These are phyloP conservation scores for Rhizoglyphus robini DNA, from an alignment of 1,140 invertebrate genomes.

Conservation along the genomic window DNA sequence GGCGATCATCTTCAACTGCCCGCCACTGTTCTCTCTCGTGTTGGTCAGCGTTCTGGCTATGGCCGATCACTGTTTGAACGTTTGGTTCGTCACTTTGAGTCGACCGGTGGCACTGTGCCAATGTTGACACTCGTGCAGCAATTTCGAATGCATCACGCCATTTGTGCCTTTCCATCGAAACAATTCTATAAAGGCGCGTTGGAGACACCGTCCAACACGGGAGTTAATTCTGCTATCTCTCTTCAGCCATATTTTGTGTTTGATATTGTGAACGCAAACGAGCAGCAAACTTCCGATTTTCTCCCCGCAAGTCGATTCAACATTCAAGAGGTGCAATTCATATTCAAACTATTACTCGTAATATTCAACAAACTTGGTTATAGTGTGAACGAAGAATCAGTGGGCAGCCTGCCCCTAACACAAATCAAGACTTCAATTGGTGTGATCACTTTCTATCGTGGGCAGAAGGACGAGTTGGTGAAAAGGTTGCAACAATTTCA, in stretches of 20 bases:
- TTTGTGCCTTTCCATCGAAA: constrained; percentile 55
- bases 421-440: no score
- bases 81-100: constrained; percentile 29
- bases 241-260: constrained; percentile 39
- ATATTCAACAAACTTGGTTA: not conserved
- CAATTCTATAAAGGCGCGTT: constrained; percentile 56
- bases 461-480: constrained; percentile 43
- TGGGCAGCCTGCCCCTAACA: constrained; percentile 18
- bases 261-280: constrained; percentile 32
- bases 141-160: constrained; percentile 72
- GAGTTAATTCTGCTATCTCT: constrained; percentile 28
- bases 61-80: constrained; percentile 37
- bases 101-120: constrained; percentile 12
- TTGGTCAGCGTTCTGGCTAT: constrained; percentile 31
- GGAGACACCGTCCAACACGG: constrained; percentile 32
- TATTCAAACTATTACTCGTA: constrained; percentile 35
- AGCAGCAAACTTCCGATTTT: not conserved
- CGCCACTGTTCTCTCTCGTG: constrained; percentile 59
- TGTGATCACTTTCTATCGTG: constrained; percentile 59
- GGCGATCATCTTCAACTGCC: constrained; percentile 76
- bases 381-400: not conserved
- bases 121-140: constrained; percentile 52
- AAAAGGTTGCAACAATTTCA: constrained; percentile 18
- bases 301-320: constrained; percentile 31
- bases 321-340: constrained; percentile 32